phyloP scores from a whole-genome alignment of 2,888 invertebrate species.

The Spisula solida region DNA sequence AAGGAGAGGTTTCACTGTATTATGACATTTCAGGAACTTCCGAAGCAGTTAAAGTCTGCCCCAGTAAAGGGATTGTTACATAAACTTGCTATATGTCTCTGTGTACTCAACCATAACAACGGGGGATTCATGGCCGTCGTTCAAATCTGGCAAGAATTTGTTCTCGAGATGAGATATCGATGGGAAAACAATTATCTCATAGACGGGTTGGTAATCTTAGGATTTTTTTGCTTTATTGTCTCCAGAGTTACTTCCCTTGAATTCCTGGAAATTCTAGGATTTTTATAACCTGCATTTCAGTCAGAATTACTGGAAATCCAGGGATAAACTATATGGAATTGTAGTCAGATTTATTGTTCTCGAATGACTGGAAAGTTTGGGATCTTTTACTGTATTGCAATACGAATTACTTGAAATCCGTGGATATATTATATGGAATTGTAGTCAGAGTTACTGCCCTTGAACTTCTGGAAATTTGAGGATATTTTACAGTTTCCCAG shows the following conservation, averaged over 20 bases:
- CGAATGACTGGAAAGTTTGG: too few relatives aligned
- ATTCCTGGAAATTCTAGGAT: too few relatives aligned
- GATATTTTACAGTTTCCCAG: too few relatives aligned
- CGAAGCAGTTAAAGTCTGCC: slow-evolving; percentile 92
- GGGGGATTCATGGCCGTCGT: slow-evolving; percentile 92
- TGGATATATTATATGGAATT: too few relatives aligned
- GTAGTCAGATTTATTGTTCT: too few relatives aligned
- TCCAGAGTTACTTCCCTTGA: not conserved
- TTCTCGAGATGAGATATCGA: slow-evolving; percentile 95
- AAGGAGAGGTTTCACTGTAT: too few relatives aligned
- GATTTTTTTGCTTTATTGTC: not conserved
- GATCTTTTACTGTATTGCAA: too few relatives aligned
- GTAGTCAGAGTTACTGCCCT: not conserved
- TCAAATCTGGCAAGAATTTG: slow-evolving; percentile 97
- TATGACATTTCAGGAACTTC: slow-evolving; percentile 78
- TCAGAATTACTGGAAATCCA: too few relatives aligned
- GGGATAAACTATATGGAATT: too few relatives aligned
- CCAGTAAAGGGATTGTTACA: slow-evolving; percentile 93
- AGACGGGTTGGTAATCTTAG: slow-evolving; percentile 77
- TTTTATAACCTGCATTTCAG: too few relatives aligned
- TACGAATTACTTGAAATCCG: too few relatives aligned
- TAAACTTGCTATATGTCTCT: slow-evolving; percentile 92
- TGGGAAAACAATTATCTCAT: slow-evolving; percentile 91
- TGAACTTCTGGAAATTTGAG: not conserved
- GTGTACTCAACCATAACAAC: slow-evolving; percentile 84